phyloP scores from a whole-genome alignment of 2,888 invertebrate species.

The Pyrocoelia pectoralis region DNA sequence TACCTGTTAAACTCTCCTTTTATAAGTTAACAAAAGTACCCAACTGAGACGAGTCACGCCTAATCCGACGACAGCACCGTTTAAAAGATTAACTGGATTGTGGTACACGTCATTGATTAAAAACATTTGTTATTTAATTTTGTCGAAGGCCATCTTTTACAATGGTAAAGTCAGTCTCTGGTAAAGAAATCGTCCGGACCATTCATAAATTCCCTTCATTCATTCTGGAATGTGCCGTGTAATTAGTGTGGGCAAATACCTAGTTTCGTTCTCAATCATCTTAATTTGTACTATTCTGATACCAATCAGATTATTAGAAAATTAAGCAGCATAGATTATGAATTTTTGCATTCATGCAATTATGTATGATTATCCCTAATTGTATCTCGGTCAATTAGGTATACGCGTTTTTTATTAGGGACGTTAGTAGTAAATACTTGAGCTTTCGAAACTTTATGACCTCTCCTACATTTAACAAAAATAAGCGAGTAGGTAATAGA shows the following conservation, averaged over 20 bases:
- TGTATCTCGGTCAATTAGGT: no score
- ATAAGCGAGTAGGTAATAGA: no score
- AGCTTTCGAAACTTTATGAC: no score
- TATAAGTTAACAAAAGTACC: conserved; percentile 49
- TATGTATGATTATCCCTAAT: no score
- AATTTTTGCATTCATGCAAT: no score
- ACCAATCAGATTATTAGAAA: no score
- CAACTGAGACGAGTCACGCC: conserved; percentile 52
- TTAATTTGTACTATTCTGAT: no score
- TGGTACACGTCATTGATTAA: conserved; percentile 55
- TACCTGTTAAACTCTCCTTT: conserved; percentile 55
- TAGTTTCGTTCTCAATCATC: neutral
- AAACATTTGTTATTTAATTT: conserved; percentile 58
- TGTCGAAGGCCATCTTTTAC: conserved; percentile 37
- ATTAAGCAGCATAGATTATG: no score
- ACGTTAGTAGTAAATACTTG: no score
- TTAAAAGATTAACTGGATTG: conserved; percentile 54
- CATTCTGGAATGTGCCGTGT: conserved; percentile 29
- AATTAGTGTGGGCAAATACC: conserved; percentile 1
- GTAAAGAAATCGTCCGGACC: conserved; percentile 16
- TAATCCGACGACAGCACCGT: conserved; percentile 50
- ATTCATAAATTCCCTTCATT: conserved; percentile 37
- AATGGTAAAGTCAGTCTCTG: conserved; percentile 51
- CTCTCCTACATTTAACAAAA: no score
- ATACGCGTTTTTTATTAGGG: no score